These are phyloP conservation scores for Cantharis rufa DNA, from an alignment of 2,888 invertebrate genomes.

Conservation along the genomic window DNA sequence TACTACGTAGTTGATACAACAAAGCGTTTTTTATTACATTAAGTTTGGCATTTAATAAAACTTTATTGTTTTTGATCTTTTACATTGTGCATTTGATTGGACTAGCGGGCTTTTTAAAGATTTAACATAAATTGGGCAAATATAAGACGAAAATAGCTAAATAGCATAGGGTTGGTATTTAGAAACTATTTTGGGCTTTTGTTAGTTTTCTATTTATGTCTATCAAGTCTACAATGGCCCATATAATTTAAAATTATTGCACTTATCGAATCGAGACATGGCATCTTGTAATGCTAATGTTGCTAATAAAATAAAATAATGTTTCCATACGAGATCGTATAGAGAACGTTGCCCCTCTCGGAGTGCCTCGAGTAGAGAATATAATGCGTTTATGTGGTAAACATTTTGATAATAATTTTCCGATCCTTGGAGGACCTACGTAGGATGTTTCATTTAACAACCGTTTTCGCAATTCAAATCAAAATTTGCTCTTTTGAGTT, in stretches of 20 bases:
- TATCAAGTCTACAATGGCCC: neutral
- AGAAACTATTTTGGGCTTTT: neutral
- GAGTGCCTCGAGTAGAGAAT: neutral
- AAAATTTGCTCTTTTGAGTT: neutral
- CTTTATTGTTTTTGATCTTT: neutral
- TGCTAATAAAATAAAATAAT: conserved; percentile 14
- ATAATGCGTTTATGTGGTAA: neutral
- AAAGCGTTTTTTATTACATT: neutral
- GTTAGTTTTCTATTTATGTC: neutral
- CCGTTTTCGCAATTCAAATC: neutral
- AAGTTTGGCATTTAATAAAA: neutral
- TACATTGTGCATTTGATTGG: neutral
- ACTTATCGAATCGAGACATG: conserved; percentile 3
- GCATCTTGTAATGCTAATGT: conserved; percentile 12
- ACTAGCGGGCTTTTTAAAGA: neutral
- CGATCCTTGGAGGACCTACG: neutral
- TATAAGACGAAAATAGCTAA: neutral
- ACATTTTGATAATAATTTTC: neutral
- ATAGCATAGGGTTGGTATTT: neutral
- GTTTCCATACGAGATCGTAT: conserved; percentile 11
- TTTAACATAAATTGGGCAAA: neutral
- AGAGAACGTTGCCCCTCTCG: conserved; percentile 9
- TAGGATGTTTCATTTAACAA: neutral
- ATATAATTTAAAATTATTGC: conserved; percentile 7
- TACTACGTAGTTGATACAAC: neutral